These are phyloP conservation scores for Rissa tridactyla DNA, from an alignment of 2,113 vertebrate genomes.

Conservation along the genomic window DNA sequence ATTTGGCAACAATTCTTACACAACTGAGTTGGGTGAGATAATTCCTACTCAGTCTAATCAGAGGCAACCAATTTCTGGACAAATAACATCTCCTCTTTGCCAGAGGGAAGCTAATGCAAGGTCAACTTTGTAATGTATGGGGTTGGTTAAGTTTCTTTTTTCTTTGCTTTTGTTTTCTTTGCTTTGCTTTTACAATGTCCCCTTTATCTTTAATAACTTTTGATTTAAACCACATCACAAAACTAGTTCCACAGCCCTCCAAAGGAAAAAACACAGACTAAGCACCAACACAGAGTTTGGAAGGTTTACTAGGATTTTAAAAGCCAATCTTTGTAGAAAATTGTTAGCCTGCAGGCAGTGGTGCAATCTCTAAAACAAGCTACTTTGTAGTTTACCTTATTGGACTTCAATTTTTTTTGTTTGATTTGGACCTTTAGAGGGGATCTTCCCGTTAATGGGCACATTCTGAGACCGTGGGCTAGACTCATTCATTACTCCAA, in stretches of 20 bases:
- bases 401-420: background rate
- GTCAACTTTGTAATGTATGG: background rate
- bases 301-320: slow-evolving; percentile 1
- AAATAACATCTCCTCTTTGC: background rate
- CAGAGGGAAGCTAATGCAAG: background rate
- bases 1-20: background rate
- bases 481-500: background rate
- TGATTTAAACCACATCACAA: background rate
- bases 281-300: background rate
- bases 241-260: background rate
- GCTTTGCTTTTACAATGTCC: background rate
- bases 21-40: background rate
- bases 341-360: background rate
- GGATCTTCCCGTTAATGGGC: background rate
- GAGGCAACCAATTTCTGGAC: background rate
- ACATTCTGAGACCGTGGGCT: background rate
- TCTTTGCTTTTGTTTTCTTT: background rate
- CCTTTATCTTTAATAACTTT: background rate
- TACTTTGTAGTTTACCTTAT: background rate
- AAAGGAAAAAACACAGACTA: background rate
- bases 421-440: background rate
- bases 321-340: background rate
- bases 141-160: background rate
- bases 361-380: background rate
- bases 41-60: background rate